A percentile compares a stretch with the other conserved stretches of the same genome.
Evolutionary conservation across 2,888 invertebrate species (phyloP).

Genomic region (Petrophora chlorosata): DNA sequence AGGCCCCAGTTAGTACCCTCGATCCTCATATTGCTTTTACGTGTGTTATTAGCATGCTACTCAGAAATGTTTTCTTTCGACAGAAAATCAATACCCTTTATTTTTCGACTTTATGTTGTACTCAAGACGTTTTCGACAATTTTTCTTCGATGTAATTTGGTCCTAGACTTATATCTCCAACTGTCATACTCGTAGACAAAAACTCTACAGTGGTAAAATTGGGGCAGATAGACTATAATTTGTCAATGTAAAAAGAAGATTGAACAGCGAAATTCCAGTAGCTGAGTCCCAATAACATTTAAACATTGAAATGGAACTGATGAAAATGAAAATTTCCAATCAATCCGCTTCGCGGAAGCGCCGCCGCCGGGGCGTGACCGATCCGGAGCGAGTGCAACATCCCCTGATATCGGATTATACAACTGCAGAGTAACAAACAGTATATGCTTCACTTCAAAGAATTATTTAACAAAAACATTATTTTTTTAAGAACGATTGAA

Average conservation of each 20-base stretch:
- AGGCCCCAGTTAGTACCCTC: conserved; percentile 32
- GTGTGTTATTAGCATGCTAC: conserved; percentile 39
- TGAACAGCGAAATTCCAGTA: conserved; percentile 17
- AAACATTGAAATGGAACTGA: conserved; percentile 17
- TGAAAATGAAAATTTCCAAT: conserved; percentile 34
- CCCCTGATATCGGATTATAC: conserved; percentile 15
- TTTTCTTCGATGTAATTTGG: too few species aligned
- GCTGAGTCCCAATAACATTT: conserved; percentile 14
- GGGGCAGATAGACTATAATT: too few species aligned
- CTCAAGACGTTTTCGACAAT: too few species aligned
- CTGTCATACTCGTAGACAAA: too few species aligned
- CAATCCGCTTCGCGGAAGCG: conserved; percentile 32
- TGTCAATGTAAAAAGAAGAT: too few species aligned
- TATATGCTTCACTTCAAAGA: too few species aligned
- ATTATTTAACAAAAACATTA: too few species aligned
- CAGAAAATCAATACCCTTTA: too few species aligned
- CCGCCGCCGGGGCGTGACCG: conserved; percentile 37
- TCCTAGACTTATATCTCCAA: too few species aligned
- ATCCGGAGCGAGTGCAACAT: conserved; percentile 13
- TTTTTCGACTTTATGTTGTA: too few species aligned
- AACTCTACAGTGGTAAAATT: too few species aligned
- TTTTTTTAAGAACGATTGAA: too few species aligned
- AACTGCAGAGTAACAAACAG: conserved; percentile 4
- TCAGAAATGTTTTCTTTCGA: conserved; percentile 24
- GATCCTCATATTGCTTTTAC: conserved; percentile 38